These are phyloP conservation scores for Oscheius sp. DNA, from an alignment of 2,888 invertebrate genomes.

Conservation along the genomic window DNA sequence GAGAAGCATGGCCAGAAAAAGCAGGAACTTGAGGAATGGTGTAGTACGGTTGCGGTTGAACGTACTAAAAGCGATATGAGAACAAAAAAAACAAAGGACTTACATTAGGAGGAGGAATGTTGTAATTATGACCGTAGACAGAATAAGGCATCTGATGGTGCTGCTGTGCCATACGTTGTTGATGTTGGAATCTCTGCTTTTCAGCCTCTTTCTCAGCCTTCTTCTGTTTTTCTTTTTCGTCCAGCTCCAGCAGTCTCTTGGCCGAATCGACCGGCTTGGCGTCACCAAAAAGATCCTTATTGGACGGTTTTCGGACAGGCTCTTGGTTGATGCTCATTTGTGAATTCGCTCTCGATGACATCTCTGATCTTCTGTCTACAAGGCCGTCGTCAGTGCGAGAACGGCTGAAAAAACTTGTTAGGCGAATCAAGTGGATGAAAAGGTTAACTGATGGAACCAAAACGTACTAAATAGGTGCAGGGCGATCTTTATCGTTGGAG, in stretches of 20 bases:
- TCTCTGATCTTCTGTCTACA: slow-evolving; percentile 9
- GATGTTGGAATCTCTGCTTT: neutral
- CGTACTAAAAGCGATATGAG: neutral
- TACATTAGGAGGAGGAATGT: slow-evolving; percentile 11
- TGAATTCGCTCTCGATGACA: slow-evolving; percentile 24
- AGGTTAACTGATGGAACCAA: neutral
- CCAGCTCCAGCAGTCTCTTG: slow-evolving; percentile 27
- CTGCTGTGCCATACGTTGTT: slow-evolving; percentile 1
- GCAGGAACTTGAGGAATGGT: slow-evolving; percentile 1
- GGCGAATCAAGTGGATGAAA: neutral
- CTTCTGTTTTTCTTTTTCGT: slow-evolving; percentile 23
- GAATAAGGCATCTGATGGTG: neutral
- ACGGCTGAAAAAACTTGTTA: slow-evolving; percentile 16
- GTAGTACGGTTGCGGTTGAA: neutral
- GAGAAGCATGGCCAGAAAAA: neutral
- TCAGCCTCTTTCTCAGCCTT: neutral
- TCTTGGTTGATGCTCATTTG: slow-evolving; percentile 30
- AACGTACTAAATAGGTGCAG: slow-evolving; percentile 17
- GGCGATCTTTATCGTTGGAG: slow-evolving; percentile 12
- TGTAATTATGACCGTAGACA: neutral
- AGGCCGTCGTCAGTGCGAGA: slow-evolving; percentile 30
- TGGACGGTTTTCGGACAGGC: slow-evolving; percentile 34
- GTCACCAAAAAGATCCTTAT: slow-evolving; percentile 41
- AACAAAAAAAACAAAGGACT: neutral
- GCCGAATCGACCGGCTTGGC: slow-evolving; percentile 42